These are phyloP conservation scores for Pangasianodon gigas DNA, from an alignment of 2,113 vertebrate genomes.

Conservation along the genomic window DNA sequence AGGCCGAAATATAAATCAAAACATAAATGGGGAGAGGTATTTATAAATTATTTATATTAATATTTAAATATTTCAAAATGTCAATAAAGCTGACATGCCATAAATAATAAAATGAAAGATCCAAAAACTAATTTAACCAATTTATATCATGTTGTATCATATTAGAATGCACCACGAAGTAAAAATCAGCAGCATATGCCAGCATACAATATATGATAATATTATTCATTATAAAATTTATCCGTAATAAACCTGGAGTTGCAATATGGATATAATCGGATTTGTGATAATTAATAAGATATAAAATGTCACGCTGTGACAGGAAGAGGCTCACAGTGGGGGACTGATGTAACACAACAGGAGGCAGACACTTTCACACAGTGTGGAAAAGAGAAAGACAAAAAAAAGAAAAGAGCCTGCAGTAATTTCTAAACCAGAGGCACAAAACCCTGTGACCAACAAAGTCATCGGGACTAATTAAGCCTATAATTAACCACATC, in stretches of 20 bases:
- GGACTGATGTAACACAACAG: slow-evolving; percentile 18
- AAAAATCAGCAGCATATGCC: neutral
- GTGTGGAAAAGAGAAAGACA: slow-evolving; percentile 2
- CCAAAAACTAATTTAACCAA: neutral
- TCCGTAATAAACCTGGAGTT: slow-evolving; percentile 8
- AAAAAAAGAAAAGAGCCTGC: neutral
- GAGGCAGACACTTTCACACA: slow-evolving; percentile 24
- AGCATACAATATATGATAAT: neutral
- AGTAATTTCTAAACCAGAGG: slow-evolving; percentile 26
- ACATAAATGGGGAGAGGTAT: neutral
- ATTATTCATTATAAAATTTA: slow-evolving; percentile 8
- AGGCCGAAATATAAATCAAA: neutral
- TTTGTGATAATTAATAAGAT: slow-evolving; percentile 44
- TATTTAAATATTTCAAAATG: neutral
- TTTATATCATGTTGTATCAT: neutral
- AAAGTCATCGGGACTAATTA: slow-evolving; percentile 13
- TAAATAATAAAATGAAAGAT: neutral
- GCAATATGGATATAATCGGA: slow-evolving; percentile 13
- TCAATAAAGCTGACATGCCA: neutral
- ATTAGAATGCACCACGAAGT: neutral
- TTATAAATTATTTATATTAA: neutral
- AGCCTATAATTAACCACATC: neutral
- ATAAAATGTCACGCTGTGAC: neutral
- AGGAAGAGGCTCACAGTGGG: slow-evolving; percentile 31
- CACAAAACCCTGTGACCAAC: slow-evolving; percentile 7